These are phyloP conservation scores for Odocoileus hemionus DNA, from an alignment of 2,113 vertebrate genomes.

Conservation along the genomic window DNA sequence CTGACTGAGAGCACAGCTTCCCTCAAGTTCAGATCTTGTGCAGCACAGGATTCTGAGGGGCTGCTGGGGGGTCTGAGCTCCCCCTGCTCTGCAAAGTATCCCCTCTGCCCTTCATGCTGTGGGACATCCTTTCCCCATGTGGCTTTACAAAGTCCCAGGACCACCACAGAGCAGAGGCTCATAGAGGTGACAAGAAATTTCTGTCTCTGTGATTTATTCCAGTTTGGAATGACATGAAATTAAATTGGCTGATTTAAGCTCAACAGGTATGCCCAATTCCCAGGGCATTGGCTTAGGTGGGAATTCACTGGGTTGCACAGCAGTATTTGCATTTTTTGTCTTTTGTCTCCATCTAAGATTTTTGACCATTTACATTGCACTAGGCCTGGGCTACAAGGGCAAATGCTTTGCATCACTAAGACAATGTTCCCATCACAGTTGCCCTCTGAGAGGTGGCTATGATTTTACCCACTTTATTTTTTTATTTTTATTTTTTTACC, in stretches of 20 bases:
- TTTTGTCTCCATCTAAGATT: not conserved
- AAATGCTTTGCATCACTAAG: not conserved
- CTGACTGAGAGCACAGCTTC: not conserved
- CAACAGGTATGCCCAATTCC: not conserved
- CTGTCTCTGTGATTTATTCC: not conserved
- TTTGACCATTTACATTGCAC: not conserved
- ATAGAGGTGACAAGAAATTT: not conserved
- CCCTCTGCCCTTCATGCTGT: not conserved
- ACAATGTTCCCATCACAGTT: not conserved
- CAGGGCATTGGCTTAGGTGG: not conserved
- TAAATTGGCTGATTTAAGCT: no score
- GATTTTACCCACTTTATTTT: not conserved
- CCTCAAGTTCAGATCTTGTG: not conserved
- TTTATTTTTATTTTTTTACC: not conserved
- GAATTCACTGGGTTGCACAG: not conserved
- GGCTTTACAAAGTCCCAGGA: not conserved
- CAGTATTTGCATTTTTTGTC: not conserved
- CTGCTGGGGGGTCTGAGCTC: accelerated
- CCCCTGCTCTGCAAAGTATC: accelerated
- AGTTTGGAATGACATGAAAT: not conserved
- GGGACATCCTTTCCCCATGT: not conserved
- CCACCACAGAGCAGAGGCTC: not conserved
- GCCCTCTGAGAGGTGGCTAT: not conserved
- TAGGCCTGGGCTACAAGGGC: not conserved
- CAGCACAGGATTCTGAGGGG: not conserved